phyloP scores from a whole-genome alignment of 2,888 invertebrate species.

The Caenorhabditis panamensis region DNA sequence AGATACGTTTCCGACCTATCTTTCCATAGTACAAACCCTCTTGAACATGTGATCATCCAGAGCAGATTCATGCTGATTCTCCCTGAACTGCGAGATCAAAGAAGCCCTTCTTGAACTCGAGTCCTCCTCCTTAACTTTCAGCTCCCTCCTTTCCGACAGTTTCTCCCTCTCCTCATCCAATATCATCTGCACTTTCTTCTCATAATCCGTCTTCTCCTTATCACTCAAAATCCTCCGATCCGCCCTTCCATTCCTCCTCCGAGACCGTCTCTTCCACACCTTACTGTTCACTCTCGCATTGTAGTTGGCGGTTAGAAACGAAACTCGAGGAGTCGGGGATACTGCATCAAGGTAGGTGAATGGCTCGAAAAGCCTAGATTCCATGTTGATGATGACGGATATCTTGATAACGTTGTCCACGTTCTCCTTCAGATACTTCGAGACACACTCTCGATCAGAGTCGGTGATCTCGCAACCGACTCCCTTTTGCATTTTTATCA shows the following conservation, averaged over 20 bases:
- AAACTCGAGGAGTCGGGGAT: slow-evolving; percentile 78
- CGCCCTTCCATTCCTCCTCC: slow-evolving; percentile 54
- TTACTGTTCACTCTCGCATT: slow-evolving; percentile 78
- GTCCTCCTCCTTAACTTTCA: slow-evolving; percentile 47
- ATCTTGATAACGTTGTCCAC: slow-evolving; percentile 74
- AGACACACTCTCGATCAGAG: slow-evolving; percentile 68
- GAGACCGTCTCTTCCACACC: slow-evolving; percentile 75
- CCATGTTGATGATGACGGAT: slow-evolving; percentile 75
- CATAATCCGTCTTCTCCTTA: slow-evolving; percentile 68
- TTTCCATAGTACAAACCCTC: no score
- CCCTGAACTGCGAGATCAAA: slow-evolving; percentile 53
- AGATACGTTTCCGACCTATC: no score
- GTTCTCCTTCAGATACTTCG: slow-evolving; percentile 70
- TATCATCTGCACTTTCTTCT: slow-evolving; percentile 70
- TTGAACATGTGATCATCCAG: slow-evolving; percentile 72
- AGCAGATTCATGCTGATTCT: slow-evolving; percentile 56
- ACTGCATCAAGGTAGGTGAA: slow-evolving; percentile 75
- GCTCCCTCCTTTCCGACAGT: slow-evolving; percentile 28
- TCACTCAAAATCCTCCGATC: slow-evolving; percentile 44
- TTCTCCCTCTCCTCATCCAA: slow-evolving; percentile 68
- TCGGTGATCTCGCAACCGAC: slow-evolving; percentile 75
- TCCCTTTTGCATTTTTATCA: slow-evolving; percentile 59
- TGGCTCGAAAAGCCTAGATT: slow-evolving; percentile 74
- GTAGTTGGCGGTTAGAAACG: slow-evolving; percentile 79
- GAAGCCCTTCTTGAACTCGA: slow-evolving; percentile 45